Conservation (phyloP, 23 tunicate species). For the Clavelina lepadiformis region DNA sequence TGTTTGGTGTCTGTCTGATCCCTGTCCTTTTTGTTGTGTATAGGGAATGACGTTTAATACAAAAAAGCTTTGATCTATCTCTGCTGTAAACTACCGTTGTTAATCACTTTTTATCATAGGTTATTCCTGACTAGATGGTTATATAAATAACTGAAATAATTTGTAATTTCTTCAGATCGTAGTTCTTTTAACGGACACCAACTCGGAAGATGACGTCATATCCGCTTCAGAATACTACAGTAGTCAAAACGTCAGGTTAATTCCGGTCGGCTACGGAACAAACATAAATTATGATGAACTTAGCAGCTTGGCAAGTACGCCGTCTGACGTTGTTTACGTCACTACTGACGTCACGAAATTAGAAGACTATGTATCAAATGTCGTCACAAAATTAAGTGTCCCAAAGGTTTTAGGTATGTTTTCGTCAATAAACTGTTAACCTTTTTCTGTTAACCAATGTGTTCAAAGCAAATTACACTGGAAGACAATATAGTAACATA, state of each 20-base stretch:
- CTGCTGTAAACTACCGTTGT: too few species aligned
- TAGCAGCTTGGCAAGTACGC: slow-evolving; percentile 8
- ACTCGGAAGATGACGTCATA: slow-evolving; percentile 43
- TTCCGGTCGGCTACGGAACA: slow-evolving; percentile 24
- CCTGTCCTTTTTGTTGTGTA: too few species aligned
- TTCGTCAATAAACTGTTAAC: too few species aligned
- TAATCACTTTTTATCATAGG: too few species aligned
- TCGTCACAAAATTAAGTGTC: slow-evolving; percentile 21
- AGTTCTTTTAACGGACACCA: slow-evolving; percentile 55
- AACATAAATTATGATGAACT: background rate
- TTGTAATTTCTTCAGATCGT: slow-evolving; percentile 58
- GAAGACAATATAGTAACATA: too few species aligned
- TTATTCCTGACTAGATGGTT: too few species aligned
- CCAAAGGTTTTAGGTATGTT: slow-evolving; percentile 20
- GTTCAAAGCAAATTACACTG: too few species aligned
- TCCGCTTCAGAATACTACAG: slow-evolving; percentile 13
- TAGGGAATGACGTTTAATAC: too few species aligned
- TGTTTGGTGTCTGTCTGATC: too few species aligned
- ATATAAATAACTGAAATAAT: too few species aligned
- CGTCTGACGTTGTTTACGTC: slow-evolving; percentile 10
- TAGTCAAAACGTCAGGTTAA: slow-evolving; percentile 4
- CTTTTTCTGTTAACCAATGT: too few species aligned
- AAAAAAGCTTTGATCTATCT: too few species aligned
- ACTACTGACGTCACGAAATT: slow-evolving; percentile 20
- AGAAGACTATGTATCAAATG: background rate